Conservation (phyloP, 2,888 invertebrate genomes). For the Aproaerema taeniolella region DNA sequence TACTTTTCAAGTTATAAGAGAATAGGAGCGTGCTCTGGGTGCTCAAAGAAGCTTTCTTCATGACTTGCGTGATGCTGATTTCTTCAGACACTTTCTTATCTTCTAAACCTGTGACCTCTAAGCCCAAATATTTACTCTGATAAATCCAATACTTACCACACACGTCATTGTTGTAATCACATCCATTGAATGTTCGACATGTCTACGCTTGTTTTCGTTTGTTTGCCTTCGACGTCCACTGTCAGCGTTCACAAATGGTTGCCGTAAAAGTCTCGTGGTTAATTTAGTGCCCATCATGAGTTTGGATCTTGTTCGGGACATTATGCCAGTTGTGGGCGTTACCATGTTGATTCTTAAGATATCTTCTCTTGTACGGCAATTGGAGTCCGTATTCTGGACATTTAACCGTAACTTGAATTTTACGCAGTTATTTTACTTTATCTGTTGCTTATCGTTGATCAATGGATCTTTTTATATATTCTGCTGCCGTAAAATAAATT, state of each 20-base stretch:
- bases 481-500: too few species aligned
- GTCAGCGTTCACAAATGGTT: constrained; percentile 54
- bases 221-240: constrained; percentile 41
- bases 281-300: constrained; percentile 56
- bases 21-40: too few species aligned
- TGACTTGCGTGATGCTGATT: too few species aligned
- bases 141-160: too few species aligned
- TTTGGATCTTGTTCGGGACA: constrained; percentile 45
- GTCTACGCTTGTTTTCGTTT: constrained; percentile 33
- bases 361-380: constrained; percentile 35
- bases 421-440: too few species aligned
- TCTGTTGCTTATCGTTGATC: too few species aligned
- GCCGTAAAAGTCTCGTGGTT: constrained; percentile 55
- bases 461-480: too few species aligned
- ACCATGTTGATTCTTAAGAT: constrained; percentile 55
- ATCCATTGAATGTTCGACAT: constrained; percentile 38
- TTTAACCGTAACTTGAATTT: too few species aligned
- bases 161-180: constrained; percentile 37
- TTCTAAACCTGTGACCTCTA: too few species aligned
- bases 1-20: neutral
- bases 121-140: too few species aligned
- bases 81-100: too few species aligned
- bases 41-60: too few species aligned
- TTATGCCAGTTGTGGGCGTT: constrained; percentile 53
- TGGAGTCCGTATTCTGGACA: constrained; percentile 30